Base-by-base conservation (phyloP, 2,797 vertebrate species). In the Dermochelys coriacea region DNA sequence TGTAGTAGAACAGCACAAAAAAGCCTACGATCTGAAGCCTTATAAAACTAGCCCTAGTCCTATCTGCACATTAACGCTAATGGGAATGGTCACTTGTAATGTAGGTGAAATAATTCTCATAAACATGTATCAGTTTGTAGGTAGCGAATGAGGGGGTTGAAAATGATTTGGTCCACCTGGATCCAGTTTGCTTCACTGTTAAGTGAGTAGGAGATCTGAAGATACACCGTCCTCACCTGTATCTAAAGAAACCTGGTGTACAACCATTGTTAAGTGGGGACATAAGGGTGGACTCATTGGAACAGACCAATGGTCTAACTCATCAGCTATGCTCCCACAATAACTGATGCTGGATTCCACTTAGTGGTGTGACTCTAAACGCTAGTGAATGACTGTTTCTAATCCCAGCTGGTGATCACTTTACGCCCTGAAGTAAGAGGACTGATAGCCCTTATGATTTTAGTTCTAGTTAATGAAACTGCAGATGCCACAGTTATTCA, bases 401-500 rank as follows among this genome's bases (percentile, higher is more conserved):
- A 87, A 97, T 86, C 93, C 79, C 94, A 93, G 87, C 80, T 80
- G 93, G 83, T 84, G 90, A 93, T 95, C 88, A 91, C 78, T 84
- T 89, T 86, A 94, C 90, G 83, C 85, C 85, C 71, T 88, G 93
- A 78, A 93, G n/a, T 25, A 59, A 21, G 54, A 57, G 2, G 50
- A 11, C 54, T 50, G 31, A 51, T 49, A 61, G 85, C 41, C 71
- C 79, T 77, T 93, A 92, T 93, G 88, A 93, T 87, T 52, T 49
- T 1, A 91, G 86, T 80, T 91, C 25, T 11, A 78, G 90, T 90
- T 93, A 92, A 74, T 0, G 0, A 94, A 95, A 86, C 80, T 94
- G 93, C 19, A 97, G 97, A 96, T 97, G 97, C 97, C 96, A 96
- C 94, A 88, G 93, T 95, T 97, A 97, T 96, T 97, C 96, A 97